Conservation (phyloP, 2,113 vertebrate genomes). For the Crypturellus undulatus region DNA sequence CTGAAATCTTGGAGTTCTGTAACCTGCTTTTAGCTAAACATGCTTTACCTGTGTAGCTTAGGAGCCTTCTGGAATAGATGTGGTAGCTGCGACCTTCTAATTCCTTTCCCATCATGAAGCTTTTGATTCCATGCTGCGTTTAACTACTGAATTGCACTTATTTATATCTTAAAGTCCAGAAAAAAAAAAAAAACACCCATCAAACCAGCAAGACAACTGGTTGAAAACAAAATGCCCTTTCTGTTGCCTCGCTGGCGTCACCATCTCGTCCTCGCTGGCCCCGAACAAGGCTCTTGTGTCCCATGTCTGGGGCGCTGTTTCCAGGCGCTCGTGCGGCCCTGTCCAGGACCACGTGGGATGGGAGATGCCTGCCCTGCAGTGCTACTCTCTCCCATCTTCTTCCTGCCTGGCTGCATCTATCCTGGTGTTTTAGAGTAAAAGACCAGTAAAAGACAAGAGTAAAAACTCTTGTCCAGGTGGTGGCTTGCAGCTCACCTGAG, state of each 20-base stretch:
- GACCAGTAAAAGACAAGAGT: too few relatives aligned
- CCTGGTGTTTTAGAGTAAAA: neutral
- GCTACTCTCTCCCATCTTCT: fast-evolving
- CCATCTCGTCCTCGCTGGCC: fast-evolving
- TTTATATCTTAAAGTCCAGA: neutral
- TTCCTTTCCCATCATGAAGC: neutral
- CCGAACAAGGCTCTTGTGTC: neutral
- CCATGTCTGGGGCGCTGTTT: too few relatives aligned
- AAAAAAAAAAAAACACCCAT: neutral
- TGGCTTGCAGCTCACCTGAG: neutral
- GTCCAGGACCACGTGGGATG: too few relatives aligned
- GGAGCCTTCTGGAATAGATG: neutral
- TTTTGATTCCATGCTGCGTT: neutral
- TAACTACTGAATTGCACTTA: fast-evolving
- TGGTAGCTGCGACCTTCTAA: neutral
- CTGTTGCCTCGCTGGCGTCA: neutral
- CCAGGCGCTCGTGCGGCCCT: too few relatives aligned
- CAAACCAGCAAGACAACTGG: neutral
- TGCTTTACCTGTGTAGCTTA: neutral
- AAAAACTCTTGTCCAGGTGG: fast-evolving
- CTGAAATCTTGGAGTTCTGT: neutral
- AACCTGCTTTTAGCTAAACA: neutral
- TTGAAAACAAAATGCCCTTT: neutral
- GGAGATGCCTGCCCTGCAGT: fast-evolving
- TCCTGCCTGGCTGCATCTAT: fast-evolving